phyloP scores from a whole-genome alignment of 2,888 invertebrate genomes.

The Hirtodrosophila cameraria region DNA sequence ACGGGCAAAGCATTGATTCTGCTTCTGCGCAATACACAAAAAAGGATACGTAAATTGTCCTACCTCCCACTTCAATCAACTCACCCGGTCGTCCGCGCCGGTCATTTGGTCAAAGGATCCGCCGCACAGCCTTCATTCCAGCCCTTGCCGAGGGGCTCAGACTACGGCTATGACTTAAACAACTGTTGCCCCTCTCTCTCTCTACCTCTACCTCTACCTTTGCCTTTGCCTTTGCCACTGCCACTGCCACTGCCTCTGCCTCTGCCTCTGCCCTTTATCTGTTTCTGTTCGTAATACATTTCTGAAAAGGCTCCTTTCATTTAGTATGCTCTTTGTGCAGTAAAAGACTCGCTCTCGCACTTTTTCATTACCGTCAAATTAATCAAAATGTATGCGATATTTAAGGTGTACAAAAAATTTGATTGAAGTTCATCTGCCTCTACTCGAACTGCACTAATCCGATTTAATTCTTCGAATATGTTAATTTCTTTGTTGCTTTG shows the following conservation, averaged over 20 bases:
- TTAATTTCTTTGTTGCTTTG: neutral
- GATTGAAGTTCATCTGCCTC: constrained; percentile 4
- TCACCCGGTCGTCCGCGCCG: constrained; percentile 7
- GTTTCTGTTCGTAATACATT: constrained; percentile 47
- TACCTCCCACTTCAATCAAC: constrained; percentile 9
- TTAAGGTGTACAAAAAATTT: constrained; percentile 60
- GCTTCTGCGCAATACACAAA: constrained; percentile 62
- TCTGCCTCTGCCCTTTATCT: constrained; percentile 8
- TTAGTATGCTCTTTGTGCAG: constrained; percentile 75
- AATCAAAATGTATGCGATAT: constrained; percentile 79
- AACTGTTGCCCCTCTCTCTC: constrained; percentile 20
- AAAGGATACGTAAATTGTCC: constrained; percentile 29
- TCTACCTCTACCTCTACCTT: neutral
- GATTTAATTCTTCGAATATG: constrained; percentile 2
- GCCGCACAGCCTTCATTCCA: constrained; percentile 12
- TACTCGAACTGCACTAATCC: constrained; percentile 1
- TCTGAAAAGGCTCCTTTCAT: constrained; percentile 69
- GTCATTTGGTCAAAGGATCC: constrained; percentile 61
- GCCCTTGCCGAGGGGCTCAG: constrained; percentile 27
- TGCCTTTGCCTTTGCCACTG: neutral
- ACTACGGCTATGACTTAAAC: constrained; percentile 39
- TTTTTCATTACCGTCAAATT: constrained; percentile 63
- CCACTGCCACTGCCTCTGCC: neutral
- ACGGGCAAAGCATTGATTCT: constrained; percentile 78
- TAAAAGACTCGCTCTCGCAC: constrained; percentile 62